These are phyloP conservation scores for Corythaeola cristata DNA, from an alignment of 2,113 vertebrate species.

Conservation along the genomic window DNA sequence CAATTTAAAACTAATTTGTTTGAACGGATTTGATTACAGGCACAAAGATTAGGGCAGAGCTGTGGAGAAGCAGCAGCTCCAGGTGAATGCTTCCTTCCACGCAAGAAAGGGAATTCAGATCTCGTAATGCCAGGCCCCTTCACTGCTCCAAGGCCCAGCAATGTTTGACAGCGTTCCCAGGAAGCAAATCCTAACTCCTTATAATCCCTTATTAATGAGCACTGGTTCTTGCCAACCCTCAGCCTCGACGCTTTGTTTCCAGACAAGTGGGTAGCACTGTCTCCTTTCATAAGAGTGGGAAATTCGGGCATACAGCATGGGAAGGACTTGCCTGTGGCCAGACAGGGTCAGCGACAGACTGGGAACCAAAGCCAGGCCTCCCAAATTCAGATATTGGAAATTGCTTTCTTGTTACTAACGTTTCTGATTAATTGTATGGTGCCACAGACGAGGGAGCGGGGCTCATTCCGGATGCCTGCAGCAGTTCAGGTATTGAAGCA, in stretches of 20 bases:
- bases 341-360: not conserved
- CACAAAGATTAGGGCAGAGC: not conserved
- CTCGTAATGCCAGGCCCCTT: not conserved
- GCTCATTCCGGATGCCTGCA: not conserved
- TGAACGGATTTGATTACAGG: not conserved
- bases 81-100: not conserved
- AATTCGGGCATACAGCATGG: not conserved
- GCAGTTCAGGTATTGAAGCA: not conserved
- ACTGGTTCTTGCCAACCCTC: accelerated
- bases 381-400: not conserved
- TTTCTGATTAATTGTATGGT: not conserved
- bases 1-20: not conserved
- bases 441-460: not conserved
- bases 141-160: not conserved
- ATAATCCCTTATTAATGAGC: not conserved
- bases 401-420: not conserved
- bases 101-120: accelerated
- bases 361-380: not conserved
- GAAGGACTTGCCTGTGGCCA: not conserved
- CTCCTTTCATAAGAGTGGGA: not conserved
- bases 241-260: not conserved
- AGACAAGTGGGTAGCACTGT: not conserved
- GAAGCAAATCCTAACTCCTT: not conserved
- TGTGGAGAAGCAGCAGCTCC: not conserved
- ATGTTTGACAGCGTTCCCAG: not conserved